phyloP scores from a whole-genome alignment of 2,888 invertebrate species.

The Dynastes grantii region DNA sequence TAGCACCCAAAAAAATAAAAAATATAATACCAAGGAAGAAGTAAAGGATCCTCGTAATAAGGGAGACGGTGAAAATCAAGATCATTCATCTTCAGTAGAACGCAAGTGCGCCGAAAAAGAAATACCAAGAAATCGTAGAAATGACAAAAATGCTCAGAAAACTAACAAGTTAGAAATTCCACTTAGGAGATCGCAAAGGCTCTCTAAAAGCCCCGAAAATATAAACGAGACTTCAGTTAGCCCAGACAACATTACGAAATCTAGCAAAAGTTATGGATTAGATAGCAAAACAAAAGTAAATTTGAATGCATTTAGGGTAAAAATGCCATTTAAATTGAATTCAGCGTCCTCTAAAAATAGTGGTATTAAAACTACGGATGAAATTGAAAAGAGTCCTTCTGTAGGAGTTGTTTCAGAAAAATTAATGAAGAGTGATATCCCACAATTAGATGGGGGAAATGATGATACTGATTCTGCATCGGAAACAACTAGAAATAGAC shows the following conservation, averaged over 20 bases:
- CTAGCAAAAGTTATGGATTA: background rate
- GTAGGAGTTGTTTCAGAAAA: background rate
- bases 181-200: conserved; percentile 4
- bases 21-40: background rate
- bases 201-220: conserved; percentile 2
- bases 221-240: background rate
- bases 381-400: background rate
- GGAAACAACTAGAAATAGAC: conserved; percentile 46
- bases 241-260: background rate
- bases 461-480: conserved; percentile 55
- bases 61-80: background rate
- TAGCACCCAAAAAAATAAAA: conserved; percentile 54
- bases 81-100: background rate
- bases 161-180: background rate
- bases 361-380: background rate
- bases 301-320: background rate
- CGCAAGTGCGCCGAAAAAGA: background rate
- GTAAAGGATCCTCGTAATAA: background rate
- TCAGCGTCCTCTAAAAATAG: conserved; percentile 2
- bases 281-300: conserved; percentile 14
- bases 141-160: background rate
- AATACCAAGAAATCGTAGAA: background rate
- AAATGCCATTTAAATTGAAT: conserved; percentile 11
- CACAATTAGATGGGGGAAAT: conserved; percentile 60
- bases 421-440: conserved; percentile 38